These are phyloP conservation scores for Hiodon tergisus DNA, from an alignment of 2,113 vertebrate genomes.

Conservation along the genomic window DNA sequence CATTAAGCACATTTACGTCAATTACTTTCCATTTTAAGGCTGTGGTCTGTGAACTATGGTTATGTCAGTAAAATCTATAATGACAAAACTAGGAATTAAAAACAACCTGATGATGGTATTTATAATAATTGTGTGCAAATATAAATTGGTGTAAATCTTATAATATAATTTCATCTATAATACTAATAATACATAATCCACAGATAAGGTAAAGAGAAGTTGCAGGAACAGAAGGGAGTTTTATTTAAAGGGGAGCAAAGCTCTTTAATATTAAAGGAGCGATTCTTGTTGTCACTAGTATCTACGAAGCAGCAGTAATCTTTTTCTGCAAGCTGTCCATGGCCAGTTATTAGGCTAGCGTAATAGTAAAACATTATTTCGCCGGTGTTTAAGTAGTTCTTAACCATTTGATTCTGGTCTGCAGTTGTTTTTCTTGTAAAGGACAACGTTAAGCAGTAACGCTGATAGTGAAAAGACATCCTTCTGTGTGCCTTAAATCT, in stretches of 20 bases:
- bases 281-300: neutral
- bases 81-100: too few relatives aligned
- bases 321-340: constrained; percentile 10
- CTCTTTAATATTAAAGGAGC: neutral
- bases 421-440: neutral
- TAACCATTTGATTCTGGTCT: constrained; percentile 5
- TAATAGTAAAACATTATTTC: neutral
- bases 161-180: too few relatives aligned
- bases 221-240: neutral
- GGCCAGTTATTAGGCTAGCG: neutral
- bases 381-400: neutral
- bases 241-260: neutral
- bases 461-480: too few relatives aligned
- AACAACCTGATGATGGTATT: too few relatives aligned
- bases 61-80: too few relatives aligned
- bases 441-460: too few relatives aligned
- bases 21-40: neutral
- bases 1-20: neutral
- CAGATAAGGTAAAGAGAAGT: neutral
- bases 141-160: too few relatives aligned
- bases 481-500: too few relatives aligned
- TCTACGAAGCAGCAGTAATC: constrained; percentile 12
- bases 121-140: too few relatives aligned
- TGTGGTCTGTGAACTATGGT: too few relatives aligned
- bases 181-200: too few relatives aligned